Evolutionary conservation across 2,888 invertebrate species (phyloP).

Genomic region (Julus scandinavius): DNA sequence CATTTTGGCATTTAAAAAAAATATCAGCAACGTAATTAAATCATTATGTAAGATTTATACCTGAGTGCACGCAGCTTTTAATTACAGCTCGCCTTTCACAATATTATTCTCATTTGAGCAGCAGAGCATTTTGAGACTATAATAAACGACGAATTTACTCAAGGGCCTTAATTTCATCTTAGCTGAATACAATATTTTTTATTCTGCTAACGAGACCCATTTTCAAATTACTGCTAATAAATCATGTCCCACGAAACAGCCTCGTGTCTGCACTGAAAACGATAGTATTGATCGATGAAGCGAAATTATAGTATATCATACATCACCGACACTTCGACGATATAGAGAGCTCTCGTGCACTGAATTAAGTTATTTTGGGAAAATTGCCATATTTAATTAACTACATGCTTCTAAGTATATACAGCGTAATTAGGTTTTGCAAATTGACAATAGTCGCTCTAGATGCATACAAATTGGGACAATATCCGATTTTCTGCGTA

Average conservation of each 20-base stretch:
- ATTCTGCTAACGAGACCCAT: not conserved
- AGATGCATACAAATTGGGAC: not conserved
- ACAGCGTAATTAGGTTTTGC: conserved; percentile 18
- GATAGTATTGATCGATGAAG: not conserved
- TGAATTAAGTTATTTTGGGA: not conserved
- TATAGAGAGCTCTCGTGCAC: not conserved
- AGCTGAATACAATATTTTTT: not conserved
- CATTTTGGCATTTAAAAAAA: not conserved
- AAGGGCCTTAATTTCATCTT: conserved; percentile 8
- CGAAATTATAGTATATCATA: not conserved
- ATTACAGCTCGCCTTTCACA: conserved; percentile 1
- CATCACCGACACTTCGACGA: not conserved
- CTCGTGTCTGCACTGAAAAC: not conserved
- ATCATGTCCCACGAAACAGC: not conserved
- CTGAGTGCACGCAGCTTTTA: conserved; percentile 10
- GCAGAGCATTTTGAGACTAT: not conserved
- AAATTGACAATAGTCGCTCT: not conserved
- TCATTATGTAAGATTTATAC: conserved; percentile 6
- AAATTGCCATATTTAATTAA: conserved; percentile 18
- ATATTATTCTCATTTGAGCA: not conserved
- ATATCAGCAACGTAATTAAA: not conserved
- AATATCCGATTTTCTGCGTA: not conserved
- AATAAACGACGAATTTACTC: conserved; percentile 10
- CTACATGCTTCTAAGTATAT: conserved; percentile 4
- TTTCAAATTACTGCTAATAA: not conserved